These are phyloP conservation scores for Naso thynnoides DNA, from an alignment of 2,797 vertebrate genomes.

Conservation along the genomic window DNA sequence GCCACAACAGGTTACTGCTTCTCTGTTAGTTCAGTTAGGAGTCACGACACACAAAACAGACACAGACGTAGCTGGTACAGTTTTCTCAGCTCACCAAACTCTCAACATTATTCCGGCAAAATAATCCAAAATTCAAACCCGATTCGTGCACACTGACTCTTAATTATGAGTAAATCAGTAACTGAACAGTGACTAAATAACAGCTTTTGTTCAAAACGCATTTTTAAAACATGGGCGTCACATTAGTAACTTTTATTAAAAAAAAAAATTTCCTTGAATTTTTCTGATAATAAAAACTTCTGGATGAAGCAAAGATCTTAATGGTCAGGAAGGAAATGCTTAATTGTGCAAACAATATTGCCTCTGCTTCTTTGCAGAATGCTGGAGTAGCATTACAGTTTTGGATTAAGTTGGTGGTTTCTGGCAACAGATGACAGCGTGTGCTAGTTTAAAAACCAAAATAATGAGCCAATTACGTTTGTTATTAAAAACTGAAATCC, in stretches of 20 bases:
- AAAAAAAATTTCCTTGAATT: not conserved
- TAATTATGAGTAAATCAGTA: not conserved
- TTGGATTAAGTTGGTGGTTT: conserved; percentile 21
- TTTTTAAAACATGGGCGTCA: not conserved
- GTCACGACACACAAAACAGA: not conserved
- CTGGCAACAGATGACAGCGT: conserved; percentile 9
- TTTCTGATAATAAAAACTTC: not conserved
- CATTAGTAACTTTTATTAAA: not conserved
- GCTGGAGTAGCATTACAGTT: not conserved
- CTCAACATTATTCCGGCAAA: not conserved
- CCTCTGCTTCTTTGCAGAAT: not conserved
- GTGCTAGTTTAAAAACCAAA: conserved; percentile 24
- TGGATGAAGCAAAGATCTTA: not conserved
- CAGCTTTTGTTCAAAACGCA: not conserved
- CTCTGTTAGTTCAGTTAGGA: not conserved
- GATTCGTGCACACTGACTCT: not conserved
- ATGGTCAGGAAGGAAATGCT: not conserved
- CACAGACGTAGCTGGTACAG: too few relatives aligned
- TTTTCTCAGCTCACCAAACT: not conserved
- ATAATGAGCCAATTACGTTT: conserved; percentile 35
- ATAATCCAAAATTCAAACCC: not conserved
- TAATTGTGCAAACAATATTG: not conserved
- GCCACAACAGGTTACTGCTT: too few relatives aligned
- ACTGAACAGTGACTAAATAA: not conserved
- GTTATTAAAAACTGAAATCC: conserved; percentile 31